Conservation (phyloP, 2,888 invertebrate species). For the Drosophila acutilabella region DNA sequence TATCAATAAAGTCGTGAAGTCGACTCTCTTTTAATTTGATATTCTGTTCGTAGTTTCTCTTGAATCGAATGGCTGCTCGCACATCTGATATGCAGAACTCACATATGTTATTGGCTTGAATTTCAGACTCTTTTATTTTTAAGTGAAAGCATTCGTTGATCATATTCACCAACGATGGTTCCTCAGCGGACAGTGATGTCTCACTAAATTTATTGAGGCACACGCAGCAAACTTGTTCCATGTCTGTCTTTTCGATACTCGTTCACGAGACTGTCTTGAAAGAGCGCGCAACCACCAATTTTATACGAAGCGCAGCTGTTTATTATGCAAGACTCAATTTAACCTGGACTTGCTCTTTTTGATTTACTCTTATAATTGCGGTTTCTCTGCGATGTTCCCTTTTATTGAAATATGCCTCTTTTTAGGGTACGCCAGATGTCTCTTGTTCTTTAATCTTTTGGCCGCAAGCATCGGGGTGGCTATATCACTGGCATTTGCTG, state of each 20-base stretch:
- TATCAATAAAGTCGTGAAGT: not conserved
- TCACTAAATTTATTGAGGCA: not conserved
- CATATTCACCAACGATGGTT: not conserved
- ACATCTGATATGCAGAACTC: not conserved
- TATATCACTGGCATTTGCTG: no score
- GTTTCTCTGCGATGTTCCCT: no score
- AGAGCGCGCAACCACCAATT: not conserved
- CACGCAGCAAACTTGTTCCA: slow-evolving; percentile 6
- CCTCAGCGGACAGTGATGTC: not conserved
- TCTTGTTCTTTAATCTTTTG: no score
- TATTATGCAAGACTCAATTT: no score
- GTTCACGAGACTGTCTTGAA: not conserved
- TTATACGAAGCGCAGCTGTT: not conserved
- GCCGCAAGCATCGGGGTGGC: no score
- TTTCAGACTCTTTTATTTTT: not conserved
- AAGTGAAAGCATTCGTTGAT: slow-evolving; percentile 10
- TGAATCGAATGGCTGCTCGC: slow-evolving; percentile 7
- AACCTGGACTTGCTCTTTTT: no score
- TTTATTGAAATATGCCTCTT: no score
- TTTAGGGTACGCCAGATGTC: no score
- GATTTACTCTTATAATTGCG: no score
- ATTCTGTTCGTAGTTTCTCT: slow-evolving; percentile 8
- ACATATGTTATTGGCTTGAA: not conserved
- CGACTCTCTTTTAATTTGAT: not conserved
- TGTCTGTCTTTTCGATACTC: not conserved